Evolutionary conservation across 1,140 invertebrate species (phyloP).

Genomic region (Penaeus chinensis): DNA sequence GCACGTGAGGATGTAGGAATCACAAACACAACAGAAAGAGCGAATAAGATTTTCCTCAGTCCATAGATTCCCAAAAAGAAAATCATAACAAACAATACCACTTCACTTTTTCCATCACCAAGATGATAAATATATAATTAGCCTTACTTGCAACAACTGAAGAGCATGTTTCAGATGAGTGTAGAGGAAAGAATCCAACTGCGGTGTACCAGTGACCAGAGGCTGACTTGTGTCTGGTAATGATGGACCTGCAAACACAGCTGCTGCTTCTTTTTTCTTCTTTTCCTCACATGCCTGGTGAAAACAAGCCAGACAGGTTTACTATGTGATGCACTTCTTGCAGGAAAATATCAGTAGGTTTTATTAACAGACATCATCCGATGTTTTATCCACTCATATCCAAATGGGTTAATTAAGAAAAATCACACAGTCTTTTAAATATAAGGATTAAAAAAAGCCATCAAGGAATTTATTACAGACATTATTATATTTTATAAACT

Average conservation of each 20-base stretch:
- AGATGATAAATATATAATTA: not conserved
- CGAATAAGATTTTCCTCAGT: too few relatives aligned
- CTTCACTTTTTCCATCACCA: not conserved
- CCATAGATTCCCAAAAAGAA: too few relatives aligned
- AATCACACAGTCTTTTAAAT: not conserved
- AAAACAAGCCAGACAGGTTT: not conserved
- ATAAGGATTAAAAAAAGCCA: not conserved
- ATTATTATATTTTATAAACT: not conserved
- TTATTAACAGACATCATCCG: not conserved
- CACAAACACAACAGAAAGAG: too few relatives aligned
- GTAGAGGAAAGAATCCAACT: constrained; percentile 69
- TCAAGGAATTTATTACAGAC: not conserved
- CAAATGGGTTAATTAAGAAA: not conserved
- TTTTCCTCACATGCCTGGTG: constrained; percentile 52
- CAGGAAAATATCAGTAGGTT: constrained; percentile 1
- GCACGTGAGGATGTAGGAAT: too few relatives aligned
- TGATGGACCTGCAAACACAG: constrained; percentile 29
- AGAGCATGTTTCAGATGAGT: constrained; percentile 70
- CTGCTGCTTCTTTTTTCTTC: constrained; percentile 51
- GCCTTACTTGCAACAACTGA: constrained; percentile 68
- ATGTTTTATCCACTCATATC: too few relatives aligned
- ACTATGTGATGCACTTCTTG: not conserved
- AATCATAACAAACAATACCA: too few relatives aligned
- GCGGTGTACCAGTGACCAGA: constrained; percentile 68
- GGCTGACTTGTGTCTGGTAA: constrained; percentile 61